phyloP scores from a whole-genome alignment of 2,113 vertebrate genomes.

The Xiphophorus couchianus region DNA sequence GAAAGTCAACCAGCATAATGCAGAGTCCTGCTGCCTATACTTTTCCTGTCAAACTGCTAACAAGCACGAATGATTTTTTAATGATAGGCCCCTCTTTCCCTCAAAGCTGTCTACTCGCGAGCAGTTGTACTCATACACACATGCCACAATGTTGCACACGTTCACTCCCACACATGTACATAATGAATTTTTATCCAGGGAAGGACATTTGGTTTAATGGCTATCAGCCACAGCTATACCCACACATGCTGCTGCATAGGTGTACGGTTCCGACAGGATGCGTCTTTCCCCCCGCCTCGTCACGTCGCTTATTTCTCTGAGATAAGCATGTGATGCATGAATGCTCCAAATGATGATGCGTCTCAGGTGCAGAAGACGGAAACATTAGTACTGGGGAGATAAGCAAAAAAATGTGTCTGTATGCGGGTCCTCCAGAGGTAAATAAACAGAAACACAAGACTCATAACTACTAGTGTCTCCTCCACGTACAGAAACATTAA shows the following conservation, averaged over 20 bases:
- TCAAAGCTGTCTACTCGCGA: conserved; percentile 64
- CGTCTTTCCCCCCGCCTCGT: not conserved
- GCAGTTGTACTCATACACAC: conserved; percentile 35
- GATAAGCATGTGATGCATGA: conserved; percentile 9
- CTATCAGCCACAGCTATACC: conserved; percentile 60
- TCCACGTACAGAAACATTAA: not conserved
- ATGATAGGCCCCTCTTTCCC: conserved; percentile 71
- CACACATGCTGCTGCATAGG: conserved; percentile 39
- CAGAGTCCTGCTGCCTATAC: conserved; percentile 71
- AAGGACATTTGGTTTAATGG: conserved; percentile 66
- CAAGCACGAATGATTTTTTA: conserved; percentile 79
- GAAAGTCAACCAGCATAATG: conserved; percentile 68
- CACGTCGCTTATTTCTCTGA: conserved; percentile 40
- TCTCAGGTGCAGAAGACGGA: conserved; percentile 29
- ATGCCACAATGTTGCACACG: conserved; percentile 17
- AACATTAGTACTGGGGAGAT: conserved; percentile 22
- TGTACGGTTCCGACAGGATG: conserved; percentile 42
- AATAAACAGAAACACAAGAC: not conserved
- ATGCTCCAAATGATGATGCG: conserved; percentile 41
- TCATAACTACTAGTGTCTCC: not conserved
- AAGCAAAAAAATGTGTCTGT: not conserved
- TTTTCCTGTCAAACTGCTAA: conserved; percentile 76
- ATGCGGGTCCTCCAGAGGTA: not conserved
- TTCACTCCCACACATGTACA: conserved; percentile 44
- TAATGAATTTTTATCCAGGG: conserved; percentile 70